Evolutionary conservation across 2,888 invertebrate genomes (phyloP).

Genomic region (Pterostichus madidus): DNA sequence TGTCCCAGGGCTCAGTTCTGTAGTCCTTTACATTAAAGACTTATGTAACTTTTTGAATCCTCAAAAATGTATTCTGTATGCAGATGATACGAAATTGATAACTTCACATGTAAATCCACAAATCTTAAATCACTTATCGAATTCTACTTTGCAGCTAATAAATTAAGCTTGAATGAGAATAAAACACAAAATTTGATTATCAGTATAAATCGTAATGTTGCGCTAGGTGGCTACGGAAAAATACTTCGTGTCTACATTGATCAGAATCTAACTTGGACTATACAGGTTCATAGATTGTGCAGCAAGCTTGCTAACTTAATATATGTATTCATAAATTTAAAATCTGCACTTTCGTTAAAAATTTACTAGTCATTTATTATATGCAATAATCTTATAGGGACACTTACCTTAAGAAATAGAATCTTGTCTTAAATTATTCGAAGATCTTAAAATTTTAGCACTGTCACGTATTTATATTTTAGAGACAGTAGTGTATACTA

Average conservation of each 20-base stretch:
- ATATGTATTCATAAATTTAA: neutral
- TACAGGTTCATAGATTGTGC: neutral
- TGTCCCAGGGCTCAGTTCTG: conserved; percentile 69
- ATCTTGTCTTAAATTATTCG: no score
- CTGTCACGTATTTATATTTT: neutral
- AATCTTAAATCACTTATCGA: no score
- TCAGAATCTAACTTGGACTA: neutral
- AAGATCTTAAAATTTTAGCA: neutral
- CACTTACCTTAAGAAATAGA: neutral
- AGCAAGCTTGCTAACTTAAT: neutral
- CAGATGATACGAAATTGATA: conserved; percentile 2
- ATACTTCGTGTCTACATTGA: neutral
- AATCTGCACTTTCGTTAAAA: neutral
- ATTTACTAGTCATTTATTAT: neutral
- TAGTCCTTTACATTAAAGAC: conserved; percentile 69
- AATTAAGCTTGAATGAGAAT: neutral
- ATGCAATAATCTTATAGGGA: neutral
- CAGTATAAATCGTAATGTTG: neutral
- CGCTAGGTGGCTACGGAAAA: neutral
- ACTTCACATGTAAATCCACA: neutral
- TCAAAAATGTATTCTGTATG: neutral
- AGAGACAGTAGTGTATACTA: neutral
- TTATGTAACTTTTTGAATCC: conserved; percentile 32
- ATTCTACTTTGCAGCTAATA: neutral
- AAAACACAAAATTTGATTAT: neutral